Evolutionary conservation across 2,113 vertebrate genomes (phyloP).

Genomic region (Orientallactaga bullata): DNA sequence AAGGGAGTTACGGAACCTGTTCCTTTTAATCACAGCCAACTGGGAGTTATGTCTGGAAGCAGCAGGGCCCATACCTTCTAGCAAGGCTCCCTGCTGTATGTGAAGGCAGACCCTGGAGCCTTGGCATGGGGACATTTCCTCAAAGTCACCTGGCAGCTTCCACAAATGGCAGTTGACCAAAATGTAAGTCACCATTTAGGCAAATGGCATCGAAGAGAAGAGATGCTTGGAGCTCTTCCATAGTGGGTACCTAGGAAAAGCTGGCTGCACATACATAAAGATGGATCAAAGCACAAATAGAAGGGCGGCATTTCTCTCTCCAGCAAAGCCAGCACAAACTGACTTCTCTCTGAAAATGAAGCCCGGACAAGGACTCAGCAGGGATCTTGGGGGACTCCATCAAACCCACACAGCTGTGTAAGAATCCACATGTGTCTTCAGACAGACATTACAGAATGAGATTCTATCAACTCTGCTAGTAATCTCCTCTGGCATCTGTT

Average conservation of each 20-base stretch:
- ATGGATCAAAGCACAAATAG: neutral
- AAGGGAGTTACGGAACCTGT: neutral
- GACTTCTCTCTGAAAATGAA: neutral
- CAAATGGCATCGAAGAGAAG: neutral
- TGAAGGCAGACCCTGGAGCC: fast-evolving
- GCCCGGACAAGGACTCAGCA: neutral
- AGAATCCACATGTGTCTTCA: neutral
- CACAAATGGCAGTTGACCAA: neutral
- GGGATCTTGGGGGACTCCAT: neutral
- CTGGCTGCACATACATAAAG: fast-evolving
- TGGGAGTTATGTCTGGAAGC: neutral
- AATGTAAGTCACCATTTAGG: neutral
- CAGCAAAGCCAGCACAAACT: too few species aligned
- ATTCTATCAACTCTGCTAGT: neutral
- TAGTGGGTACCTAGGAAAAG: neutral
- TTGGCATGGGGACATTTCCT: neutral
- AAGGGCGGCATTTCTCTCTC: neutral
- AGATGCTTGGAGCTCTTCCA: neutral
- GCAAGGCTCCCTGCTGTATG: neutral
- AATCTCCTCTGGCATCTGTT: neutral
- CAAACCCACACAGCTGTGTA: neutral
- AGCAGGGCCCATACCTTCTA: neutral
- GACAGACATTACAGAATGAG: neutral
- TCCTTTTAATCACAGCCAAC: neutral
- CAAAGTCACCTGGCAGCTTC: neutral